phyloP scores from a whole-genome alignment of 2,888 invertebrate genomes.

The Megalurothrips usitatus region DNA sequence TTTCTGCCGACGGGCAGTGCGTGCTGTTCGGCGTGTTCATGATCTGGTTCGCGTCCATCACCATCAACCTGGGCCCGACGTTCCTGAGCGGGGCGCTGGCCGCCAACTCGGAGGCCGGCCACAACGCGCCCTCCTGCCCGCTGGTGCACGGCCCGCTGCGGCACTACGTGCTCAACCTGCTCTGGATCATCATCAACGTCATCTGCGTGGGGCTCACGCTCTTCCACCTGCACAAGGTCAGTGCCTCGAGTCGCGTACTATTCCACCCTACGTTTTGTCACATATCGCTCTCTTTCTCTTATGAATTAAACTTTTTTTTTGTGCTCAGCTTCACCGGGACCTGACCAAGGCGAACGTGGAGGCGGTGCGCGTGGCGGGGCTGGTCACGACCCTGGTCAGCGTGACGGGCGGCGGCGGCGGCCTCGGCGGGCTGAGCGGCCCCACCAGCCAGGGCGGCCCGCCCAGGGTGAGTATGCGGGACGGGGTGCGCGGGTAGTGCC shows the following conservation, averaged over 20 bases:
- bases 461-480: not conserved
- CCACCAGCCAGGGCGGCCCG: constrained; percentile 27
- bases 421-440: constrained; percentile 20
- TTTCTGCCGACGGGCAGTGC: constrained; percentile 55
- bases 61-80: constrained; percentile 84
- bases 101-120: constrained; percentile 70
- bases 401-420: constrained; percentile 63
- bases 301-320: not conserved
- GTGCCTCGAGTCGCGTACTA: constrained; percentile 40
- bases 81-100: constrained; percentile 78
- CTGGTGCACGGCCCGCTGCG: constrained; percentile 81
- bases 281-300: too few relatives aligned
- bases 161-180: constrained; percentile 83
- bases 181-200: constrained; percentile 85
- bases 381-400: constrained; percentile 78
- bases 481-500: too few relatives aligned
- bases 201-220: constrained; percentile 79
- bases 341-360: constrained; percentile 79
- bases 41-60: constrained; percentile 90
- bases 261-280: too few relatives aligned
- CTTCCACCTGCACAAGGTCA: constrained; percentile 66
- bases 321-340: constrained; percentile 61
- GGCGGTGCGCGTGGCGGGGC: constrained; percentile 74
- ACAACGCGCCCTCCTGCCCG: constrained; percentile 78
- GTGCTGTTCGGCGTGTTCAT: constrained; percentile 86